Conservation (phyloP, 2,797 vertebrate species). For the Tokudaia muenninki region DNA sequence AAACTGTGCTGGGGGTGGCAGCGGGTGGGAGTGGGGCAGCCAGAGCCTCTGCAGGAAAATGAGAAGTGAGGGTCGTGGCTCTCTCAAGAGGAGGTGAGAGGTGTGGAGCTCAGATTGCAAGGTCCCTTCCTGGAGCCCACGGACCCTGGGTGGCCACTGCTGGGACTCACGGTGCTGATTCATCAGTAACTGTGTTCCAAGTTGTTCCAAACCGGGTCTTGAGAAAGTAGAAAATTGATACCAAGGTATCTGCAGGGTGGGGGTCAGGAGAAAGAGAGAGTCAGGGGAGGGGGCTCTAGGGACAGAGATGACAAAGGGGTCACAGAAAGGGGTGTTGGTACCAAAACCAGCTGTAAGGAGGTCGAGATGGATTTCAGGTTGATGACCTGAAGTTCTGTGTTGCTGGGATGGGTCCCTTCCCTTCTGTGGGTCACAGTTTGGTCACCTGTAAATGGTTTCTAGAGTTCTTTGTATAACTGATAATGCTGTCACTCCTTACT, state of each 20-base stretch:
- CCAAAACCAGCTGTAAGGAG: neutral
- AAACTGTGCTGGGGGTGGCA: neutral
- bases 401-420: neutral
- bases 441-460: neutral
- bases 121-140: conserved; percentile 82
- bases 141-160: conserved; percentile 73
- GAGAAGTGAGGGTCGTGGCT: conserved; percentile 85
- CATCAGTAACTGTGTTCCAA: conserved; percentile 84
- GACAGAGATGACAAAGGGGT: neutral
- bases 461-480: neutral
- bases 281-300: neutral
- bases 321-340: neutral
- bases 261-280: neutral
- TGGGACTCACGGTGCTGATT: conserved; percentile 86
- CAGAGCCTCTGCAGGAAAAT: conserved; percentile 83
- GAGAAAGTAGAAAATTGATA: conserved; percentile 39
- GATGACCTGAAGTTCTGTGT: too few relatives aligned
- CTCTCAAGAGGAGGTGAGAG: conserved; percentile 81
- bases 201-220: conserved; percentile 80
- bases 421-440: neutral
- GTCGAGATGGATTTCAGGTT: neutral
- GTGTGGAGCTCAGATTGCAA: conserved; percentile 84
- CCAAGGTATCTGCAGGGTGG: neutral
- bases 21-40: conserved; percentile 50
- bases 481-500: neutral